Conservation (phyloP, 2,113 vertebrate species). For the Aptenodytes patagonicus region DNA sequence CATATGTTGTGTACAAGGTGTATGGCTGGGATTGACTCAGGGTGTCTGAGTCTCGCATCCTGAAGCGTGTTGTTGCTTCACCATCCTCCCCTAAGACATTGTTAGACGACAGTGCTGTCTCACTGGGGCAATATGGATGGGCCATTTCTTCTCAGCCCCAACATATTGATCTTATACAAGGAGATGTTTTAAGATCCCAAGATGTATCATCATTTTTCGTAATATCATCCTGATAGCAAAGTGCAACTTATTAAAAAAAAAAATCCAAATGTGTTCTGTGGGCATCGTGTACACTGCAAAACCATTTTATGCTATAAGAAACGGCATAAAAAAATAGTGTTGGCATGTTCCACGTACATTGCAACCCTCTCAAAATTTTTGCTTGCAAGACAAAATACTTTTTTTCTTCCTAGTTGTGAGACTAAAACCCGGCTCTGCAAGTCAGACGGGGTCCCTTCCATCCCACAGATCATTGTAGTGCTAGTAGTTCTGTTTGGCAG, state of each 20-base stretch:
- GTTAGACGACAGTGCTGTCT: neutral
- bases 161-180: neutral
- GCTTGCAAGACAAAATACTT: neutral
- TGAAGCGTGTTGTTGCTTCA: neutral
- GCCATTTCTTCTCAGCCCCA: rapidly evolving
- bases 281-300: neutral
- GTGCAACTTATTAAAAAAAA: neutral
- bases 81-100: neutral
- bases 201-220: neutral
- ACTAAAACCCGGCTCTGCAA: neutral
- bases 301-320: neutral
- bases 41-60: neutral
- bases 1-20: neutral
- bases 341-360: neutral
- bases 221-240: neutral
- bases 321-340: neutral
- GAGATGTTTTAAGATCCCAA: neutral
- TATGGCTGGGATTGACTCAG: neutral
- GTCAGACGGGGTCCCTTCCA: neutral
- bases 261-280: neutral
- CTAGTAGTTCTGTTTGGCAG: neutral
- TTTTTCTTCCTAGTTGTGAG: neutral
- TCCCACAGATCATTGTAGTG: neutral
- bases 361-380: neutral
- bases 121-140: neutral